Evolutionary conservation across 2,888 invertebrate genomes (phyloP).

Genomic region (Junonia oenone): DNA sequence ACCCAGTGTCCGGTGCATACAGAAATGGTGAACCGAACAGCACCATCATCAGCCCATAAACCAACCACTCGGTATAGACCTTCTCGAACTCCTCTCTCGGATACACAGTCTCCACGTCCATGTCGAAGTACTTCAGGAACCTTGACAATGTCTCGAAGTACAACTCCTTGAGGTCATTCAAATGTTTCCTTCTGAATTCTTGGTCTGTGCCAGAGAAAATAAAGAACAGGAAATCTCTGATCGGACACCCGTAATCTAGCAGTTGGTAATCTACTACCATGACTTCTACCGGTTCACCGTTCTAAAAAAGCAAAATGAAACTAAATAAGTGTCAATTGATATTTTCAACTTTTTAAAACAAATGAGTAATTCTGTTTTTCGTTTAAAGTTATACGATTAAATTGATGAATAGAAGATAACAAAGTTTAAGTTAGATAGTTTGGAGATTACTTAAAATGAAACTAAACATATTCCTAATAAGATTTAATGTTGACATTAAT

Average conservation of each 20-base stretch:
- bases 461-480: no score
- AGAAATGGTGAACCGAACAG: constrained; percentile 39
- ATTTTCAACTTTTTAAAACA: no score
- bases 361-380: no score
- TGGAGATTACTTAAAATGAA: no score
- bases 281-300: constrained; percentile 33
- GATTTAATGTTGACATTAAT: no score
- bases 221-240: constrained; percentile 45
- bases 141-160: constrained; percentile 41
- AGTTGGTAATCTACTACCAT: constrained; percentile 47
- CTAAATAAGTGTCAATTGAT: no score
- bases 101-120: constrained; percentile 40
- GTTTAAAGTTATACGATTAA: no score
- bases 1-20: constrained; percentile 39
- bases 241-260: constrained; percentile 40
- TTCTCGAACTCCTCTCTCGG: constrained; percentile 42
- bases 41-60: constrained; percentile 41
- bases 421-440: no score
- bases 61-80: constrained; percentile 38
- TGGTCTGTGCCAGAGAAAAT: constrained; percentile 42
- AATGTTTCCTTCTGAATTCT: constrained; percentile 41
- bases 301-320: constrained; percentile 34
- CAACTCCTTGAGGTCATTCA: constrained; percentile 39
- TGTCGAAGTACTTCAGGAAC: constrained; percentile 41
- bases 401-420: no score